Evolutionary conservation across 2,888 invertebrate genomes (phyloP), one percentile per base, ranked within the genome.

Genomic region (Agrochola litura): DNA sequence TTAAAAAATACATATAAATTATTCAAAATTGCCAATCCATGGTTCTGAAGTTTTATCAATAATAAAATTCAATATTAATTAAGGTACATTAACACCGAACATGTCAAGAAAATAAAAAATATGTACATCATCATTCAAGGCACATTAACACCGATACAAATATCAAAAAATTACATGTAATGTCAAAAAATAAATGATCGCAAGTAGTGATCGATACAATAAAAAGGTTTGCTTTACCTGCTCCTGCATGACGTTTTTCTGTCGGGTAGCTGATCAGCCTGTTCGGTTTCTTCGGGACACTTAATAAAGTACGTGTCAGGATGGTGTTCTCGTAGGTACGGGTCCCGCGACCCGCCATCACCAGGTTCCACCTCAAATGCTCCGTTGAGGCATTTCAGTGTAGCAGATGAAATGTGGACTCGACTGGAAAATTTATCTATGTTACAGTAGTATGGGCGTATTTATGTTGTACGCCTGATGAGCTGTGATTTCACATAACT

Each of bases 331-430:
- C 98, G 98, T 60, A 99, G 97, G 95, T 98, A 99, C 76, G 97
- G 96, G 93, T 99, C 98, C 72, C 99, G 97, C 37, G 98, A 97
- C 60, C 97, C 98, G 0, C 99, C 99, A 89, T 98, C 97, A 0
- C 99, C 99, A 0, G 98, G 98, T 92, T 99, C 99, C 73, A 99
- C 99, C 89, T 99, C 99, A 92, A 99, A 99, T 22, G 98, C 98
- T 16, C 98, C 98, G 89, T 98, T 98, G 80, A 99, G 96, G 91
- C 98, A 99, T 78, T 98, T 97, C 43, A 98, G 95, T 0, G 99
- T 99, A 10, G 99, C 98, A 88, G 98, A 98, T 0, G 99, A 99
- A 91, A 99, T 99, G 94, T 99, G 99, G 6, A 99, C 99, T 74
- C 99, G 98, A 16, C 99, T 99, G 75, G 12, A 86, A 85, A 19